A percentile compares a stretch with the other conserved stretches of the same genome.
Conservation (phyloP, 2,113 vertebrate species). For the Colistium nudipinnis region DNA sequence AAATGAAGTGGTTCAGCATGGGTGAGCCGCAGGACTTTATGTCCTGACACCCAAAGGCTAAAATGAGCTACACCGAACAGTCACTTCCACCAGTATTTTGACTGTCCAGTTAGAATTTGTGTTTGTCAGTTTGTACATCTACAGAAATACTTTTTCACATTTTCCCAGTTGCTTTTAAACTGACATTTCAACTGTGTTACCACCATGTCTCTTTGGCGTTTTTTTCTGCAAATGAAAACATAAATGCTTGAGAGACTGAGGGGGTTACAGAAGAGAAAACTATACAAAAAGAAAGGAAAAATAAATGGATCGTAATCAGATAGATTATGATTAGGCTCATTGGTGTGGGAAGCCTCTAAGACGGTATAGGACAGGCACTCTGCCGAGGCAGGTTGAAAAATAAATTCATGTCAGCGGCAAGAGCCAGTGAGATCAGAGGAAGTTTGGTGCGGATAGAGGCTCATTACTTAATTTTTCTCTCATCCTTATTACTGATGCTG, state of each 20-base stretch:
- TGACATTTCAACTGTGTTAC: conserved; percentile 10
- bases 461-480: conserved; percentile 31
- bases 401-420: conserved; percentile 38
- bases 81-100: neutral
- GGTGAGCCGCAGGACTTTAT: conserved; percentile 6
- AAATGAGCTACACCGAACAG: neutral
- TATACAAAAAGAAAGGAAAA: conserved; percentile 15
- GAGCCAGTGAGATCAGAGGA: conserved; percentile 38
- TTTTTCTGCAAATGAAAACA: neutral
- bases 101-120: neutral
- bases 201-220: neutral
- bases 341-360: conserved; percentile 28
- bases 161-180: conserved; percentile 7
- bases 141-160: neutral
- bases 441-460: conserved; percentile 24
- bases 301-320: conserved; percentile 60
- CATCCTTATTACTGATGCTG: conserved; percentile 41
- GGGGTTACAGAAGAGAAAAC: too few species aligned
- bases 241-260: too few species aligned
- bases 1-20: conserved; percentile 21
- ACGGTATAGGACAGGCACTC: conserved; percentile 43
- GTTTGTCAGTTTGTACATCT: conserved; percentile 22
- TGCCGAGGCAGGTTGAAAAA: conserved; percentile 50
- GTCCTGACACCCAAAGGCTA: neutral
- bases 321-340: conserved; percentile 50